These are phyloP conservation scores for Endomychus coccineus DNA, from an alignment of 2,888 invertebrate species.

Conservation along the genomic window DNA sequence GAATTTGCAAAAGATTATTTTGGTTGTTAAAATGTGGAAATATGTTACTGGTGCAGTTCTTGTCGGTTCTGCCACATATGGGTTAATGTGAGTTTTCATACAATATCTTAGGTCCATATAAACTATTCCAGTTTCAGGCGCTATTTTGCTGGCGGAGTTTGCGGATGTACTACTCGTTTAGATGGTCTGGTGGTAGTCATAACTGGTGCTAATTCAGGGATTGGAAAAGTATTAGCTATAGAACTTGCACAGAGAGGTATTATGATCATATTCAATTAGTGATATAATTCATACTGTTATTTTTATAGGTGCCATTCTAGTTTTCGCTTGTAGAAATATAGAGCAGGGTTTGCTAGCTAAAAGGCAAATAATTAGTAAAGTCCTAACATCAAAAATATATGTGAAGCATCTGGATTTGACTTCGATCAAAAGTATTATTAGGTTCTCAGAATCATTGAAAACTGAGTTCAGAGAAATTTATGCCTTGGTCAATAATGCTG, in stretches of 20 bases:
- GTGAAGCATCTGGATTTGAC: conserved; percentile 40
- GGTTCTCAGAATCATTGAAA: conserved; percentile 36
- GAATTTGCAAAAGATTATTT: too few relatives aligned
- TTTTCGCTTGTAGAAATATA: conserved; percentile 50
- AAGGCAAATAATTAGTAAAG: conserved; percentile 37
- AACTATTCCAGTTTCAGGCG: conserved; percentile 26
- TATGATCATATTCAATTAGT: not conserved
- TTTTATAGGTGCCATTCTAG: conserved; percentile 44
- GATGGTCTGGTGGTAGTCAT: conserved; percentile 48
- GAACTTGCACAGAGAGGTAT: conserved; percentile 47
- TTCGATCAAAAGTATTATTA: conserved; percentile 37
- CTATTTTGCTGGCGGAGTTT: conserved; percentile 40
- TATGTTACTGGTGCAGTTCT: conserved; percentile 34
- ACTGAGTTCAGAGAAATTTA: conserved; percentile 38
- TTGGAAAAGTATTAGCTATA: conserved; percentile 50
- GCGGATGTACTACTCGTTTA: conserved; percentile 35
- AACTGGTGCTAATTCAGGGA: conserved; percentile 53
- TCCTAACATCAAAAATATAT: conserved; percentile 25
- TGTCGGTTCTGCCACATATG: conserved; percentile 34
- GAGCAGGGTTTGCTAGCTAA: conserved; percentile 43
- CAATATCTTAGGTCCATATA: conserved; percentile 10
- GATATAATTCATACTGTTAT: not conserved
- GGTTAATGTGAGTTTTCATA: conserved; percentile 35
- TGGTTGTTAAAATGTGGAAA: conserved; percentile 39
- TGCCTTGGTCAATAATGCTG: conserved; percentile 50